Base-by-base conservation (phyloP, 2,888 invertebrate genomes). In the Drosophila fungiperda region DNA sequence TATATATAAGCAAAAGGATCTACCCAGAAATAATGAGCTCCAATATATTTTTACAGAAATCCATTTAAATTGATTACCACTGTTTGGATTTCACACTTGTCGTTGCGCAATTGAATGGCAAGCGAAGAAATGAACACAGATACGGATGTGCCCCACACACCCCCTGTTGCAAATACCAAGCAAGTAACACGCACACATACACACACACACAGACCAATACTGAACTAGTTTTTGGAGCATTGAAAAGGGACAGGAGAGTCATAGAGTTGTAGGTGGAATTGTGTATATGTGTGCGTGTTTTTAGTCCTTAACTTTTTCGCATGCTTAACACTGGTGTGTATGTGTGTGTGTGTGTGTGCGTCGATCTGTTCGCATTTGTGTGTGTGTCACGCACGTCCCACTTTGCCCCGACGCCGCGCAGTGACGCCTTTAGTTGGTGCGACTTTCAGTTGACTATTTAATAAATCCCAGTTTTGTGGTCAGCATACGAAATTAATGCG, bases 391-490 rank as follows among this genome's bases (percentile, higher is more conserved):
- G 85, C 83, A 86, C 86, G 73, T 71, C 59, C 65, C 68, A 66
- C 68, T 68, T 8, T 23, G 64, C 53, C 55, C 38, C 63, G 65
- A 64, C 57, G 64, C 59, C 55, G 32, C 42, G 26, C 33, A 20
- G 20, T 38, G 11, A 36, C 67, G 58, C 35, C 59, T 38, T 71
- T 68, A 68, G 80, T 66, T 58, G 72, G 53, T 63, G 76, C 35
- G 77, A 80, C 61, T 73, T 83, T 76, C 76, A 89, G 85, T 86
- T 89, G 89, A 89, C 89, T 87, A 88, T 88, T 89, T 89, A 89
- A 90, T 90, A 90, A 90, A 90, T 90, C 90, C 83, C 87, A 81
- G 84, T 90, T 86, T 83, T 90, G 91, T 82, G 91, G 90, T 81
- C 84, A 87, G 90, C 91, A 90, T 90, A 90, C 90, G 73, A 90